phyloP scores from a whole-genome alignment of 2,797 vertebrate species.

The Menidia menidia region DNA sequence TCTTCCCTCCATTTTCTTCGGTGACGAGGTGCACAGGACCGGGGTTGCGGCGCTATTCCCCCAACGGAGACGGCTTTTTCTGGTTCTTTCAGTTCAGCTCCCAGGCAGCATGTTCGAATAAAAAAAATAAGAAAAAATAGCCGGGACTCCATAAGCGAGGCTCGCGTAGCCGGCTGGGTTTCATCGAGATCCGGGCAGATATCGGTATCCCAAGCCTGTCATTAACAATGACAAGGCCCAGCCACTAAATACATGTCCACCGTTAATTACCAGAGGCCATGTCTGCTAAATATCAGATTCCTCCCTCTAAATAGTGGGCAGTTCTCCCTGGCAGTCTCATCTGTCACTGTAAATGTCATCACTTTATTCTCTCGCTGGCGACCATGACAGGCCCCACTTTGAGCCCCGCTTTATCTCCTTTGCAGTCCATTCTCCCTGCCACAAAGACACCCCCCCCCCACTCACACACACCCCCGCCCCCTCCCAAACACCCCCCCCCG shows the following conservation, averaged over 20 bases:
- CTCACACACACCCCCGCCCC: neutral
- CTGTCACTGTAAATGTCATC: constrained; percentile 98
- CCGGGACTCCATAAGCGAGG: neutral
- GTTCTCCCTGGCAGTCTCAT: constrained; percentile 88
- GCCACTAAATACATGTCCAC: constrained; percentile 88
- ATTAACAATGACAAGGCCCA: constrained; percentile 87
- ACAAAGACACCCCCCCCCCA: constrained; percentile 86
- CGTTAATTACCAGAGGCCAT: constrained; percentile 92
- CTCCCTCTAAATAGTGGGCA: constrained; percentile 88
- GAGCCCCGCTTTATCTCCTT: constrained; percentile 74
- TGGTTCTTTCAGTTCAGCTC: constrained; percentile 17
- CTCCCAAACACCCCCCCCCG: neutral
- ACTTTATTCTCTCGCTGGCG: constrained; percentile 89
- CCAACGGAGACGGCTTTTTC: constrained; percentile 5
- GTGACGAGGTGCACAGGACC: constrained; percentile 64
- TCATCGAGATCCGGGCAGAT: constrained; percentile 88
- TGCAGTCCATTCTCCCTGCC: constrained; percentile 88
- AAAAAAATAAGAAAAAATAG: neutral
- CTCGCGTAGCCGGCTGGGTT: constrained; percentile 58
- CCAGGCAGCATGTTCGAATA: neutral
- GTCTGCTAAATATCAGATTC: constrained; percentile 98
- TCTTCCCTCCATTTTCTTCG: constrained; percentile 63
- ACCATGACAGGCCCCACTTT: constrained; percentile 91
- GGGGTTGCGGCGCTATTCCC: constrained; percentile 13
- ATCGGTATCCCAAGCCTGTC: constrained; percentile 79